Base-by-base conservation (phyloP, 2,888 invertebrate species). In the Aromia moschata region DNA sequence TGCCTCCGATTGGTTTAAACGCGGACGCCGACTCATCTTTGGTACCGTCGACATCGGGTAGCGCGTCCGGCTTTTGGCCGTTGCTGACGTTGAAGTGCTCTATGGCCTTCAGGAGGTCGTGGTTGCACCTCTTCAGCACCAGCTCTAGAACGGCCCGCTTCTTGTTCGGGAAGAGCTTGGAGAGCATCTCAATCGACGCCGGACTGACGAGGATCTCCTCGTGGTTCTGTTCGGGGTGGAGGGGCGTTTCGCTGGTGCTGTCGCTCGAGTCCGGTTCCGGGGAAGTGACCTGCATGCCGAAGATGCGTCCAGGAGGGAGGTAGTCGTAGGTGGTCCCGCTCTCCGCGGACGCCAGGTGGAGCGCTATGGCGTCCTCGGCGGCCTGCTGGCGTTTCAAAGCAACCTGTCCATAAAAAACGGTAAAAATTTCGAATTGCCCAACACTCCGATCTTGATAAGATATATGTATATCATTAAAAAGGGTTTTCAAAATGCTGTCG, bases 351-450 rank as follows among this genome's bases (percentile, higher is more conserved):
- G 96, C 91, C 73, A 98, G 84, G 51, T 96, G 94, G 56, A 97
- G 82, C 0, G 97, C 97, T 68, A 97, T 96, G 54, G 96, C 96
- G 78, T 98, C 97, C 83, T 98, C 97, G 0, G 96, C 96, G 0
- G 97, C 97, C 83, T 98, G 97, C 79, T 97, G 96, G 10, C 98
- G 85, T 82, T 98, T 98, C 56, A 98, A 80, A 1, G 98, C 97
- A 16, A 98, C 96, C 94, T 95, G 40, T 20, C 40, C 56, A 38
- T 38, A 40, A 9, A 55, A n/a, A n/a, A n/a, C n/a, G n/a, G n/a
- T n/a, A n/a, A n/a, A n/a, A n/a, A n/a, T n/a, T n/a, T n/a, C n/a
- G n/a, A n/a, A n/a, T n/a, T n/a, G n/a, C n/a, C n/a, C n/a, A n/a
- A n/a, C n/a, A n/a, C n/a, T n/a, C n/a, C n/a, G n/a, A n/a, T n/a